phyloP scores from a whole-genome alignment of 2,797 vertebrate species.

The Hafferia zeledoni region DNA sequence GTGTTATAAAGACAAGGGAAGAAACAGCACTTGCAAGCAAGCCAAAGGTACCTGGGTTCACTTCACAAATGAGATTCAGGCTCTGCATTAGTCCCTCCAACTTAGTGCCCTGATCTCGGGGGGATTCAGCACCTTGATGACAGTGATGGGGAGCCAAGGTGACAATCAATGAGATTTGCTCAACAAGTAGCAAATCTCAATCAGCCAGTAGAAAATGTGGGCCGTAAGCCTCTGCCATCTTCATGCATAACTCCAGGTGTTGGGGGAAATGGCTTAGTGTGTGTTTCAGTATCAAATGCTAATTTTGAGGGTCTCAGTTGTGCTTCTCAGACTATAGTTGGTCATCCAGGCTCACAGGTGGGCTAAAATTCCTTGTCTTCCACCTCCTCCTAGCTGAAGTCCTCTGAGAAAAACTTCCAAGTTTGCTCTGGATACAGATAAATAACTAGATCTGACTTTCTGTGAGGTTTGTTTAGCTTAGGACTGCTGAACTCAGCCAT shows the following conservation, averaged over 20 bases:
- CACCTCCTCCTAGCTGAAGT: neutral
- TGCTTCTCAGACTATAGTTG: neutral
- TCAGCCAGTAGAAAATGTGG: neutral
- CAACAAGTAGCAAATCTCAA: neutral
- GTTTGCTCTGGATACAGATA: neutral
- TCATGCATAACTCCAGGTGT: neutral
- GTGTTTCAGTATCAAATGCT: neutral
- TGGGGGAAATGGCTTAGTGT: neutral
- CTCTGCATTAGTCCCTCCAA: neutral
- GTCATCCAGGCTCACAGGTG: neutral
- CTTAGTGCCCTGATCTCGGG: rapidly evolving
- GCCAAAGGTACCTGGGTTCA: rapidly evolving
- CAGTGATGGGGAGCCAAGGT: rapidly evolving
- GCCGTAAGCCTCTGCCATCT: neutral
- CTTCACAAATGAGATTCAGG: neutral
- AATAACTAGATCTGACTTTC: neutral
- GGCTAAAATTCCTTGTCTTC: neutral
- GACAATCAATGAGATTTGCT: neutral
- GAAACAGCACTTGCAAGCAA: neutral
- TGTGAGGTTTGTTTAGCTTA: neutral
- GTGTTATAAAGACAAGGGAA: neutral
- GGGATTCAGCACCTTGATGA: neutral
- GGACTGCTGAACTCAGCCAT: neutral
- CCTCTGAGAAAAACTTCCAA: neutral
- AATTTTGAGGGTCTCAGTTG: neutral